Conservation (phyloP, 2,113 vertebrate species). For the Ptyas mucosa region DNA sequence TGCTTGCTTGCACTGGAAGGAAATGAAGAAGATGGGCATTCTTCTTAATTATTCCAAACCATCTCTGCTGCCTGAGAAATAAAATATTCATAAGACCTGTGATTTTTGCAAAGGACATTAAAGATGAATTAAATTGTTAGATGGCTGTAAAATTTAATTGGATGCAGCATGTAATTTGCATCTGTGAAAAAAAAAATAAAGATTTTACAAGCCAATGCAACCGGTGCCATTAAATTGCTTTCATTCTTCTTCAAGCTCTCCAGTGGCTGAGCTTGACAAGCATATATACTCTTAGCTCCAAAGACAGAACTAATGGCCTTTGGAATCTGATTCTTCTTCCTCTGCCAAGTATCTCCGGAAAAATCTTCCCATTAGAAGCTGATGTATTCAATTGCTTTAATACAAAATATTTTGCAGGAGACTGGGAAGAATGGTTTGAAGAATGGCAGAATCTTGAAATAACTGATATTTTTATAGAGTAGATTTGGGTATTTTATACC, state of each 20-base stretch:
- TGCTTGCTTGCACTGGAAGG: background rate
- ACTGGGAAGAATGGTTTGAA: background rate
- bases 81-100: constrained; percentile 68
- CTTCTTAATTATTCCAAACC: constrained; percentile 42
- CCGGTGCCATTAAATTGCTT: background rate
- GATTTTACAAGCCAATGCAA: constrained; percentile 43
- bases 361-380: background rate
- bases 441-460: background rate
- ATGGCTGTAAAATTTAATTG: constrained; percentile 67
- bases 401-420: background rate
- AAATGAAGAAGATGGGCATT: background rate
- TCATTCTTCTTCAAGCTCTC: background rate
- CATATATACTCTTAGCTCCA: background rate
- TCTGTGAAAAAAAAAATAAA: constrained; percentile 46
- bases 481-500: background rate
- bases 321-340: background rate
- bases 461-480: background rate
- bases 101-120: constrained; percentile 62
- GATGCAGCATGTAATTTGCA: constrained; percentile 51
- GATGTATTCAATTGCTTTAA: background rate
- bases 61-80: constrained; percentile 52
- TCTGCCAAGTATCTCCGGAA: background rate
- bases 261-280: background rate
- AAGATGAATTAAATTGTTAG: constrained; percentile 62
- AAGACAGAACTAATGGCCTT: background rate